Evolutionary conservation across 2,888 invertebrate genomes (phyloP), one percentile per base, ranked within the genome.

Genomic region (Agrotis segetum): DNA sequence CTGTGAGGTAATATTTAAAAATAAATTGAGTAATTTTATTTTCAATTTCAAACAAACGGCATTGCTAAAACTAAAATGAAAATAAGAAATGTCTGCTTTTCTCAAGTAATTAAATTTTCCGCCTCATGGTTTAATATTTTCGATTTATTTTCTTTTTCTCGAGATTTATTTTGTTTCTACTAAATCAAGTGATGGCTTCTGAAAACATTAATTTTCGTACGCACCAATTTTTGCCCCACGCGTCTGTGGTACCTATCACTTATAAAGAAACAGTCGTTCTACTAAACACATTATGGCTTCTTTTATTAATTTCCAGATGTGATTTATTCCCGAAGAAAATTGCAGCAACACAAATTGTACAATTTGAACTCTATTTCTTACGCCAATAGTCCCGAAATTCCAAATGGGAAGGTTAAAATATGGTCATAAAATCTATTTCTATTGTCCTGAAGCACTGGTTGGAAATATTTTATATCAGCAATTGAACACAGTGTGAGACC

Each of bases 391-490:
- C 7, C 9, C 17, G 21, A 24, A 60, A 7, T 50, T 34, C 14
- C 19, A 52, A 72, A 77, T n/a, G 16, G 46, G 40, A 56, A 64
- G 40, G 19, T 61, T 49, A 53, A 73, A 53, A 62, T 71, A 50
- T 58, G 19, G 47, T 50, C 21, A 29, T 47, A 62, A 71, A 72
- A 58, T 63, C 24, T 72, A 75, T 56, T 72, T 80, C 40, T 55
- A 56, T 58, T 69, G 55, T 46, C 52, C 11, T 64, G 60, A 55
- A 63, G 53, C 34, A 61, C 62, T 70, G 52, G 21, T 60, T 64
- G 47, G 55, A 52, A 61, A 64, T 81, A 76, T 60, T 40, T 46
- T 46, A 59, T 67, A 49, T 53, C 34, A 69, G 77, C 64, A 52
- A 56, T 63, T 56, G 29, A 64, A 61, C 44, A 58, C 56, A 59